Base-by-base conservation (phyloP, 2,888 invertebrate species). In the Cybosia mesomella region DNA sequence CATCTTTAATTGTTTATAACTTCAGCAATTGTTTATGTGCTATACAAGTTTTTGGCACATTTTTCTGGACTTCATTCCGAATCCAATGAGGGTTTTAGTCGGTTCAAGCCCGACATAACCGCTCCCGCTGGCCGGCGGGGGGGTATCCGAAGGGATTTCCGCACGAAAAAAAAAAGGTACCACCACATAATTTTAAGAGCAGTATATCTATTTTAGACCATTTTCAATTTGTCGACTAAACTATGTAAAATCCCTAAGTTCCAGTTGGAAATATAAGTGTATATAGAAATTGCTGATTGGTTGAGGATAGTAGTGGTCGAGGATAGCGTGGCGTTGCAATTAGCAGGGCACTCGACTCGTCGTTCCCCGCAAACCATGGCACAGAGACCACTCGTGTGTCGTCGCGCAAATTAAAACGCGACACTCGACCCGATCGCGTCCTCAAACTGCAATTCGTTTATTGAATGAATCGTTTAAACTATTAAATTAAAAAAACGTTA, bases 401-500 rank as follows among this genome's bases (percentile, higher is more conserved):
- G 93, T 91, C 91, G 91, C 91, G 92, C 93, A 94, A 95, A 94
- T 94, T 95, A 94, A 95, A 95, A 94, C 92, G 89, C 89, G 84
- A 85, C 92, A 89, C 94, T 94, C 88, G 88, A 93, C 90, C 86
- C 84, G 87, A 91, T 92, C 89, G 86, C 88, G 82, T 86, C 84
- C 90, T 90, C 90, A 85, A 90, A 88, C 86, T 88, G 88, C 87
- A 87, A 90, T 91, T 90, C 89, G 90, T 88, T 89, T 83, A 89
- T 90, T 85, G 88, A 85, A 86, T 88, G 84, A 87, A 88, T 87
- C 86, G 80, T 85, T 87, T 85, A 82, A 83, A 80, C 74, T 75
- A 82, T 85, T 77, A 71, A 71, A 71, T 70, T 70, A 81, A 80
- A 80, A 75, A 65, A 70, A 69, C 49, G 60, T 71, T 69, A 68